Conservation (phyloP, 2,888 invertebrate genomes). For the Cylloceria caligata region DNA sequence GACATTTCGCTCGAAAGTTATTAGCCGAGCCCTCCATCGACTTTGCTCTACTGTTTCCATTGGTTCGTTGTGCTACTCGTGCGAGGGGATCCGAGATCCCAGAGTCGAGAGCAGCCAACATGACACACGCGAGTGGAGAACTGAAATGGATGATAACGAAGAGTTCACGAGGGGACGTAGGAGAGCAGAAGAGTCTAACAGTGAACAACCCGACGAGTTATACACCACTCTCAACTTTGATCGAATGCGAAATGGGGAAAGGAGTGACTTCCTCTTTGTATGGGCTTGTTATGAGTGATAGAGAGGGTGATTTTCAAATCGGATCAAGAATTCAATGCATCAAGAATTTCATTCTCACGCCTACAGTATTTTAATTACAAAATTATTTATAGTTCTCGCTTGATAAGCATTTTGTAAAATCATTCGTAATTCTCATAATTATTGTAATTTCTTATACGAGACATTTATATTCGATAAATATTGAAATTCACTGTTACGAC, state of each 20-base stretch:
- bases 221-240: conserved; percentile 42
- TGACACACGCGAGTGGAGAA: conserved; percentile 12
- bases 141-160: conserved; percentile 59
- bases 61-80: conserved; percentile 29
- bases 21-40: conserved; percentile 61
- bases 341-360: conserved; percentile 5
- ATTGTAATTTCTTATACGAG: too few species aligned
- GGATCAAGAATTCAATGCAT: conserved; percentile 47
- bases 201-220: conserved; percentile 24
- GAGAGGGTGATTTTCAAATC: conserved; percentile 33
- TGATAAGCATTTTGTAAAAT: too few species aligned
- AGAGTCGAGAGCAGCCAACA: conserved; percentile 1
- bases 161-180: conserved; percentile 36
- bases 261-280: conserved; percentile 35
- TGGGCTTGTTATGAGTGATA: conserved; percentile 17
- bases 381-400: too few species aligned
- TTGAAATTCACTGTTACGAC: too few species aligned
- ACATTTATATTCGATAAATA: too few species aligned
- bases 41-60: conserved; percentile 58
- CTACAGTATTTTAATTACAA: too few species aligned
- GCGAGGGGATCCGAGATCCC: conserved; percentile 15
- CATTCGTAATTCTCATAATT: too few species aligned
- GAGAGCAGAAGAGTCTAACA: conserved; percentile 49
- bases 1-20: conserved; percentile 65
- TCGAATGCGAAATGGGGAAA: conserved; percentile 56